Conservation (phyloP, 2,797 vertebrate genomes). For the Microchirus variegatus region DNA sequence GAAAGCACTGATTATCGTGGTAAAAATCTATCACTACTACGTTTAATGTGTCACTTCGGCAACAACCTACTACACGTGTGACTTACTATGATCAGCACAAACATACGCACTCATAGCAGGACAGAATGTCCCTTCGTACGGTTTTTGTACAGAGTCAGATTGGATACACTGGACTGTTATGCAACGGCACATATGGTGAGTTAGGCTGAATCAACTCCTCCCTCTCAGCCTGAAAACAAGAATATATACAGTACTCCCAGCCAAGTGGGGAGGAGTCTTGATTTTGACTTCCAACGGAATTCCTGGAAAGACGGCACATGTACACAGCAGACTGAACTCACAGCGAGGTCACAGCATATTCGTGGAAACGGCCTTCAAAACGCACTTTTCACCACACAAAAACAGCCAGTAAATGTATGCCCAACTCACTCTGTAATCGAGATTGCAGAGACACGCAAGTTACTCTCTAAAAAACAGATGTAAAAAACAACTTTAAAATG, state of each 20-base stretch:
- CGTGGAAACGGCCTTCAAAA: conserved; percentile 2
- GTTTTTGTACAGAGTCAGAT: conserved; percentile 47
- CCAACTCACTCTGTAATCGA: no score
- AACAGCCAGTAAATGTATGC: neutral
- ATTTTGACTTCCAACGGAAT: conserved; percentile 55
- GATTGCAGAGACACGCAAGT: no score
- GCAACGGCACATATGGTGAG: conserved; percentile 34
- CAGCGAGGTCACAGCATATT: conserved; percentile 13
- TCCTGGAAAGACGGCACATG: conserved; percentile 47
- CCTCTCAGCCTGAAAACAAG: conserved; percentile 54
- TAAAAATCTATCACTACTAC: neutral
- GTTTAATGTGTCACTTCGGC: no score
- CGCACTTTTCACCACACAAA: conserved; percentile 12
- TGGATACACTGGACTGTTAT: conserved; percentile 49
- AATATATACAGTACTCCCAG: conserved; percentile 43
- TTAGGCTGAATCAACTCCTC: conserved; percentile 10
- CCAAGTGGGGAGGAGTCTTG: conserved; percentile 57
- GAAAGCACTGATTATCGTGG: no score
- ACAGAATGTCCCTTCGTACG: conserved; percentile 52
- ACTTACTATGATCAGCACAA: neutral
- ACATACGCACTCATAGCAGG: neutral
- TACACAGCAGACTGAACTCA: conserved; percentile 20
- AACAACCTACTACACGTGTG: neutral
- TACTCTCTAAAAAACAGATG: no score
- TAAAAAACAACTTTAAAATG: no score